Percentiles rank a stretch among this genome's conserved stretches.
Evolutionary conservation across 2,113 vertebrate species (phyloP).

Genomic region (Gobius niger): DNA sequence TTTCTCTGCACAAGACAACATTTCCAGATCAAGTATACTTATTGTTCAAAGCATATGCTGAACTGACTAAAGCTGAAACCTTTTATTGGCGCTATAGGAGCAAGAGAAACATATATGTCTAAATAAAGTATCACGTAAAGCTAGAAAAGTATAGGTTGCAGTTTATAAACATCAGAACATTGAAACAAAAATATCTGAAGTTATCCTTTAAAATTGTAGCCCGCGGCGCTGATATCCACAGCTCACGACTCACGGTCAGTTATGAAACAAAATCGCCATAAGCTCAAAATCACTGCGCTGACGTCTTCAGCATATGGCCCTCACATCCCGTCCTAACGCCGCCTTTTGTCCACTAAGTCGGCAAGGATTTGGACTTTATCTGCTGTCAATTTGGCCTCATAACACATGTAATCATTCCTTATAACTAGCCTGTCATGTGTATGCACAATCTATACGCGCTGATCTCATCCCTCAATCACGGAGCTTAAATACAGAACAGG

Average conservation of each 20-base stretch:
- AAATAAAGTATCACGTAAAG: background rate
- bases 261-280: constrained; percentile 13
- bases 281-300: background rate
- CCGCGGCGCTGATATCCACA: background rate
- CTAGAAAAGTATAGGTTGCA: background rate
- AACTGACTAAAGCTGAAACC: background rate
- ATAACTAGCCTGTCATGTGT: constrained; percentile 28
- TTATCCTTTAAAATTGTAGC: constrained; percentile 1
- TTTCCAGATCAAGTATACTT: too few species aligned
- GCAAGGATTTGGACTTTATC: constrained; percentile 29
- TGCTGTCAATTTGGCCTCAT: constrained; percentile 12
- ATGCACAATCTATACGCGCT: constrained; percentile 16
- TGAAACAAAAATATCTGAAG: background rate
- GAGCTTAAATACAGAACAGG: constrained; percentile 58
- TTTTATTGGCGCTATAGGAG: background rate
- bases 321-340: constrained; percentile 21
- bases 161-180: background rate
- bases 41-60: too few species aligned
- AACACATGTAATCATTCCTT: constrained; percentile 25
- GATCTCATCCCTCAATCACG: constrained; percentile 60
- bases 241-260: background rate
- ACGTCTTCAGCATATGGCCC: constrained; percentile 31
- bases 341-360: constrained; percentile 38
- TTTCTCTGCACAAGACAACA: too few species aligned
- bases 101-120: background rate